A percentile compares a stretch with the other conserved stretches of the same genome.
Evolutionary conservation across 2,888 invertebrate genomes (phyloP).

Genomic region (Polymixis flavicincta): DNA sequence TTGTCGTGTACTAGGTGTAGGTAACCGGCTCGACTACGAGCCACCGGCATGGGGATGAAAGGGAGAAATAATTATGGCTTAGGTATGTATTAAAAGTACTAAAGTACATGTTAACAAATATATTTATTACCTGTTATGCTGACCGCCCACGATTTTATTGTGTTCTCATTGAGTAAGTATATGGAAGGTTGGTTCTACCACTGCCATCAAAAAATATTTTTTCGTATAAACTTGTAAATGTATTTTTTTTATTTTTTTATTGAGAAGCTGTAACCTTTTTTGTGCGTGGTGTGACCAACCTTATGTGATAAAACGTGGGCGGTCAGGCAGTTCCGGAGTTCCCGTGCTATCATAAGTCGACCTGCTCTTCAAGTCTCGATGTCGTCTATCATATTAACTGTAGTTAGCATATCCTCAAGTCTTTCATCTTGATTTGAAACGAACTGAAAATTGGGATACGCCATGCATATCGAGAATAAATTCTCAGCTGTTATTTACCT

Average conservation of each 20-base stretch:
- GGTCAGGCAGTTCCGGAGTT: conserved; percentile 33
- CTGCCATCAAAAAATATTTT: not conserved
- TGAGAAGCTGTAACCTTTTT: not conserved
- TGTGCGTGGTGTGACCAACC: conserved; percentile 14
- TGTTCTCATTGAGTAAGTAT: conserved; percentile 24
- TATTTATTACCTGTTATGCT: conserved; percentile 32
- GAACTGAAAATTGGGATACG: not conserved
- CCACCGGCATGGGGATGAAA: conserved; percentile 67
- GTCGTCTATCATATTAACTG: not conserved
- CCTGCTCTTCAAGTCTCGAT: not conserved
- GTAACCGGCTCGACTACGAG: conserved; percentile 58
- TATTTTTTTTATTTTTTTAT: too few species aligned
- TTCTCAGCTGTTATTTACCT: not conserved
- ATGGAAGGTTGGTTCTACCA: conserved; percentile 12
- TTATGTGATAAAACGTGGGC: conserved; percentile 22
- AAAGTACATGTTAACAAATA: conserved; percentile 31
- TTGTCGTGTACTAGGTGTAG: conserved; percentile 74
- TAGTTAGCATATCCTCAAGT: not conserved
- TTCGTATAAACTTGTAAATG: not conserved
- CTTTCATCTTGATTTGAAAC: not conserved
- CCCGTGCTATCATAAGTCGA: conserved; percentile 10
- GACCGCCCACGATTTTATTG: conserved; percentile 40
- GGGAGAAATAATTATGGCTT: conserved; percentile 55
- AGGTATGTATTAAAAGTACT: conserved; percentile 62
- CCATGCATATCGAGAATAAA: not conserved